phyloP scores from a whole-genome alignment of 1,140 invertebrate genomes.

The Diuraphis noxia region DNA sequence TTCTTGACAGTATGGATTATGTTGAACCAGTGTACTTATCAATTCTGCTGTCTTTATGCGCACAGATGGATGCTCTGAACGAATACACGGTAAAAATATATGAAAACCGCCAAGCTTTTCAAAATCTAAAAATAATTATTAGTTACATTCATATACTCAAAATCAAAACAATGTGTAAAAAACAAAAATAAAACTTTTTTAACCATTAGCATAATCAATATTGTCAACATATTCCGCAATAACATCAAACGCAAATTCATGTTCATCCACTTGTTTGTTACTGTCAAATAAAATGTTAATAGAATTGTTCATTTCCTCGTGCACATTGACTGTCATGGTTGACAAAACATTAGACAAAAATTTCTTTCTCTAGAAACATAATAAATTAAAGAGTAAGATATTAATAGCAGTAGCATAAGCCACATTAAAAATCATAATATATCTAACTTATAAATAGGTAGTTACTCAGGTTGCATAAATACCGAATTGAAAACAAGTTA shows the following conservation, averaged over 20 bases:
- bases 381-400: neutral
- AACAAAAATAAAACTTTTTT: neutral
- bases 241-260: slow-evolving; percentile 33
- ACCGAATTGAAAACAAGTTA: neutral
- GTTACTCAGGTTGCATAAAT: neutral
- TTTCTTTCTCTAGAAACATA: slow-evolving; percentile 30
- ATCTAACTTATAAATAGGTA: neutral
- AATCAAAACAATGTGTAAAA: neutral
- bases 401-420: neutral
- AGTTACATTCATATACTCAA: too few species aligned
- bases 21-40: neutral
- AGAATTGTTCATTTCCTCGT: slow-evolving; percentile 34
- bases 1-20: slow-evolving; percentile 38
- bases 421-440: neutral
- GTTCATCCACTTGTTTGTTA: neutral
- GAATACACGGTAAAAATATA: neutral
- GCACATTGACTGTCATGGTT: slow-evolving; percentile 12
- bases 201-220: slow-evolving; percentile 48
- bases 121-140: slow-evolving; percentile 12
- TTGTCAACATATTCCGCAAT: slow-evolving; percentile 21
- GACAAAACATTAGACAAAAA: slow-evolving; percentile 31
- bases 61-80: neutral
- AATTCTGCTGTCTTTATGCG: neutral
- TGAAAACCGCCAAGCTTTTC: slow-evolving; percentile 37
- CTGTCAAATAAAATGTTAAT: slow-evolving; percentile 20